phyloP scores from a whole-genome alignment of 2,113 vertebrate species.

The Leucopsar rothschildi region DNA sequence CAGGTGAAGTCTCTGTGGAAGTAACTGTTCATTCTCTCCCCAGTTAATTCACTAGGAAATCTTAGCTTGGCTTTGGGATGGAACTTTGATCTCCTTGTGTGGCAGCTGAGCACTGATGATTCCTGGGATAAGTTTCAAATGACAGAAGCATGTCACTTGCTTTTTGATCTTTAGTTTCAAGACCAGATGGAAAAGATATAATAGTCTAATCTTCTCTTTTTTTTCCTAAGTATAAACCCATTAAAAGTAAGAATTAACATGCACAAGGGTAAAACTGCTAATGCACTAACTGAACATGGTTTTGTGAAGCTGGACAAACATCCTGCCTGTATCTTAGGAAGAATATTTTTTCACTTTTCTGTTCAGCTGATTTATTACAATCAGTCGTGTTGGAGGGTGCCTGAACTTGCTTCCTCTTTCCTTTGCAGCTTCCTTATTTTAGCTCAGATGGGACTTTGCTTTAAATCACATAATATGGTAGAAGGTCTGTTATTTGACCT shows the following conservation, averaged over 20 bases:
- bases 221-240: background rate
- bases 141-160: background rate
- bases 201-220: background rate
- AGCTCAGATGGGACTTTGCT: conserved; percentile 39
- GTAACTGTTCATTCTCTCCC: background rate
- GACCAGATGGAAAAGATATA: background rate
- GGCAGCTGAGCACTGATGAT: background rate
- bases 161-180: background rate
- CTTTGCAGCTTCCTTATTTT: conserved; percentile 63
- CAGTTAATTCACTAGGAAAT: background rate
- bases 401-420: conserved; percentile 62
- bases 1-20: background rate
- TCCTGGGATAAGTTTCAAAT: background rate
- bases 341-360: conserved; percentile 36
- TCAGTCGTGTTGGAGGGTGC: background rate
- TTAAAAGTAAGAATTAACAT: background rate
- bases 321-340: conserved; percentile 25
- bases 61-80: background rate
- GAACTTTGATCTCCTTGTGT: background rate
- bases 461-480: conserved; percentile 37
- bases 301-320: conserved; percentile 35
- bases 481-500: conserved; percentile 62
- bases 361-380: conserved; percentile 43
- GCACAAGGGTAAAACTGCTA: background rate
- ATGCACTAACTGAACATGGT: background rate